A percentile compares a stretch with the other conserved stretches of the same genome.
Conservation (phyloP, 2,113 vertebrate species). For the Psophia crepitans region DNA sequence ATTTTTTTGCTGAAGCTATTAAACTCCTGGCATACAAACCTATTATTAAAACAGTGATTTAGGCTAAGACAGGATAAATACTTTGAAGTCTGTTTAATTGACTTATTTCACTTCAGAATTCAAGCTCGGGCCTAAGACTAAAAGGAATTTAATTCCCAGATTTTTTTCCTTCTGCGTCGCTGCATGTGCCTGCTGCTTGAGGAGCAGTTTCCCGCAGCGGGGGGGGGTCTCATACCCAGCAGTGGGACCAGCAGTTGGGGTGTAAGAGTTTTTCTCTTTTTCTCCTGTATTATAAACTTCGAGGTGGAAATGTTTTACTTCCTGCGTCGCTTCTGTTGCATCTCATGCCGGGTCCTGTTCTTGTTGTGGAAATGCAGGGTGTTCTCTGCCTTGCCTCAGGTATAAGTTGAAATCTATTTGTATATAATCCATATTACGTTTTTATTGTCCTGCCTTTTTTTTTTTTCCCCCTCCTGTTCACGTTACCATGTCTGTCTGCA, state of each 20-base stretch:
- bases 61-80: neutral
- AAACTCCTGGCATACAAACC: neutral
- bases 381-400: neutral
- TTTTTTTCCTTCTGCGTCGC: neutral
- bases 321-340: neutral
- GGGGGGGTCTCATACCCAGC: neutral
- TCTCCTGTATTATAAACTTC: neutral
- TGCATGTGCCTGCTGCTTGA: neutral
- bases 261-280: neutral
- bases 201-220: rapidly evolving
- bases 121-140: neutral
- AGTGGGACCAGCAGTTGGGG: neutral
- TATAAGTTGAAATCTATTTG: neutral
- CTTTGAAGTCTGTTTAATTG: slow-evolving; percentile 18
- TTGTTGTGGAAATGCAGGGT: rapidly evolving
- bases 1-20: neutral
- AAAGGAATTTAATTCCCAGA: neutral
- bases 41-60: slow-evolving; percentile 1
- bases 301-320: neutral
- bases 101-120: neutral
- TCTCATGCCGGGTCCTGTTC: rapidly evolving
- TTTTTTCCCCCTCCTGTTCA: neutral
- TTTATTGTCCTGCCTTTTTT: neutral
- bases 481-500: neutral
- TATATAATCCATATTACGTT: rapidly evolving